phyloP scores from a whole-genome alignment of 1,140 invertebrate species.

The Latrodectus geometricus region DNA sequence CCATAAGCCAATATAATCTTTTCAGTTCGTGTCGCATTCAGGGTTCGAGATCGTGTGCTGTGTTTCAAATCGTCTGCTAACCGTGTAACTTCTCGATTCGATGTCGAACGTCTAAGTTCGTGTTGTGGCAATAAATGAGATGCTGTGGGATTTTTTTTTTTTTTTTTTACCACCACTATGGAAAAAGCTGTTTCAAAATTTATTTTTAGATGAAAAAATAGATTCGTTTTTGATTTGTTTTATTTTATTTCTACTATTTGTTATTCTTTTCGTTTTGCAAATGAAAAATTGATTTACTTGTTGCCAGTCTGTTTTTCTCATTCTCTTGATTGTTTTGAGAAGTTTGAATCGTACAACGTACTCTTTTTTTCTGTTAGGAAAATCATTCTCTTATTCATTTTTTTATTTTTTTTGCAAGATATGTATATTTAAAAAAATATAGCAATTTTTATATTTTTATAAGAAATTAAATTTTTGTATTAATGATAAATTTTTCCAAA shows the following conservation, averaged over 20 bases:
- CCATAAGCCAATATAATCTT: constrained; percentile 47
- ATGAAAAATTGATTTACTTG: neutral
- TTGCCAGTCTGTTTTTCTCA: neutral
- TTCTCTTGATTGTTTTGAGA: neutral
- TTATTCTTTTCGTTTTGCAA: neutral
- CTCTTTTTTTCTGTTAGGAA: too few relatives aligned
- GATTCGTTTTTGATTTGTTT: neutral
- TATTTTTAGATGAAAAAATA: neutral
- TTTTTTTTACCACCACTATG: neutral
- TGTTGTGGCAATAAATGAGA: constrained; percentile 3
- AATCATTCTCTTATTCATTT: too few relatives aligned
- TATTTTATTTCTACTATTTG: neutral
- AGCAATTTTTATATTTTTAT: too few relatives aligned
- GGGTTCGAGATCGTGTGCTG: constrained; percentile 19
- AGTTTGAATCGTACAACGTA: neutral
- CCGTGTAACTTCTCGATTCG: neutral
- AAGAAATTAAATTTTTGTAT: too few relatives aligned
- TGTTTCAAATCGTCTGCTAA: neutral
- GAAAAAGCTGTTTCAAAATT: neutral
- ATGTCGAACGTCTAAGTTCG: neutral
- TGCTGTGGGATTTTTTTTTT: neutral
- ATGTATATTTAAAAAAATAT: too few relatives aligned
- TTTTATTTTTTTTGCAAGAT: too few relatives aligned
- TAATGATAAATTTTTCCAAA: too few relatives aligned
- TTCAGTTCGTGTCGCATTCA: constrained; percentile 35